Evolutionary conservation across 2,113 vertebrate species (phyloP).

Genomic region (Alectura lathami): DNA sequence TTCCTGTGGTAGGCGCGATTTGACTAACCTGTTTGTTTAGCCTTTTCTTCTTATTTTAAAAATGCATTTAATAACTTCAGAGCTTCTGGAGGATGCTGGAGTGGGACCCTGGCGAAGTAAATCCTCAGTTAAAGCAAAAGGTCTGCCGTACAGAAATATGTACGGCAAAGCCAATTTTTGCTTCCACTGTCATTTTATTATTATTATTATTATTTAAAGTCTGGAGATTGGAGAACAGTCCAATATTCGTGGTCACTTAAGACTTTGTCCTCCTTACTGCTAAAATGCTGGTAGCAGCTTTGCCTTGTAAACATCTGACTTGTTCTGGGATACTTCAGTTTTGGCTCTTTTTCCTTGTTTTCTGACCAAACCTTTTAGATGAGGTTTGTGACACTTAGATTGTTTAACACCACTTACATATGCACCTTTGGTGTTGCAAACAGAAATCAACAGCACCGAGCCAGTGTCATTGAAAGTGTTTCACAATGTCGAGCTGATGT

Average conservation of each 20-base stretch:
- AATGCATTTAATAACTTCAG: not conserved
- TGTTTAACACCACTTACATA: too few relatives aligned
- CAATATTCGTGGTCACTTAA: not conserved
- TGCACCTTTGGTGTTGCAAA: not conserved
- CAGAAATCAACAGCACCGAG: not conserved
- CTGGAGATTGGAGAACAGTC: not conserved
- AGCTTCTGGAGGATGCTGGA: not conserved
- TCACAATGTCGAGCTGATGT: not conserved
- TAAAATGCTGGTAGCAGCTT: not conserved
- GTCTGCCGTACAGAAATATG: not conserved
- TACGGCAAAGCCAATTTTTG: not conserved
- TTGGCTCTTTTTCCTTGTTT: not conserved
- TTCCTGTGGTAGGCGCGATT: rapidly evolving
- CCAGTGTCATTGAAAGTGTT: not conserved
- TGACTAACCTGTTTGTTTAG: not conserved
- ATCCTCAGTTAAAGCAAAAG: not conserved
- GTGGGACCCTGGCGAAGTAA: not conserved
- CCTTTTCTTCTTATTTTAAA: not conserved
- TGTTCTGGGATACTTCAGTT: not conserved
- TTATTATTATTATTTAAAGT: not conserved
- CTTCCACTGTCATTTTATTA: not conserved
- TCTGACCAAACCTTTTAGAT: not conserved
- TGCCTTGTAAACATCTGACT: not conserved
- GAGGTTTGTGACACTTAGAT: not conserved
- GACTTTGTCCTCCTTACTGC: not conserved